Evolutionary conservation across 2,888 invertebrate genomes (phyloP), one percentile per base, ranked within the genome.

Genomic region (Plutella xylostella): DNA sequence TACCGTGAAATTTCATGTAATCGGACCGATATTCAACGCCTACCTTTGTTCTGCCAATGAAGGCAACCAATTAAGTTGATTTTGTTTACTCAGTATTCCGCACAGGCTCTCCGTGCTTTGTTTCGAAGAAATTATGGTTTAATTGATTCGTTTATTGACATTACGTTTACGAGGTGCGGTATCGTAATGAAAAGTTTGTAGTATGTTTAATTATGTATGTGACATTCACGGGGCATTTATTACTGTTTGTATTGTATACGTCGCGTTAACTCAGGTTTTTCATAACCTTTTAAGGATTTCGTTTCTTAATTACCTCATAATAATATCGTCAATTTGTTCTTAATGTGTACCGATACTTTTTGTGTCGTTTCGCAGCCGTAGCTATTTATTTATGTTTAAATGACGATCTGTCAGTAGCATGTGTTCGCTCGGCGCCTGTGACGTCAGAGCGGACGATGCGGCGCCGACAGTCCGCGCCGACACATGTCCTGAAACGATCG

Each of bases 371-470:
- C 11, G n/a, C n/a, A n/a, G n/a, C n/a, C n/a, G n/a, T n/a, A n/a
- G n/a, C n/a, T n/a, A n/a, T n/a, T 39, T 39, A 39, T 39, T 22
- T 39, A 56, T 61, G 59, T 63, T 64, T 62, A 61, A 63, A 61
- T 61, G 55, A 59, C 55, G 56, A 55, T 63, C 61, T 64, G 64
- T 67, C 65, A 63, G 63, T 49, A 55, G 64, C 76, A 77, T 73
- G 68, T 77, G 76, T 60, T 58, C 55, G 62, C 54, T 61, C 64
- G 59, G 57, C 59, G 57, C 48, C 57, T 61, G 50, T 61, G 68
- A 61, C 68, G 68, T 61, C 57, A 56, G 48, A 55, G 52, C 54
- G 53, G 48, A 19, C 53, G 54, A 42, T 55, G 54, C 47, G 51
- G 53, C 41, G 48, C 51, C 50, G 51, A 48, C 50, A 12, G 53